phyloP scores from a whole-genome alignment of 2,888 invertebrate genomes.

The Netelia inedita region DNA sequence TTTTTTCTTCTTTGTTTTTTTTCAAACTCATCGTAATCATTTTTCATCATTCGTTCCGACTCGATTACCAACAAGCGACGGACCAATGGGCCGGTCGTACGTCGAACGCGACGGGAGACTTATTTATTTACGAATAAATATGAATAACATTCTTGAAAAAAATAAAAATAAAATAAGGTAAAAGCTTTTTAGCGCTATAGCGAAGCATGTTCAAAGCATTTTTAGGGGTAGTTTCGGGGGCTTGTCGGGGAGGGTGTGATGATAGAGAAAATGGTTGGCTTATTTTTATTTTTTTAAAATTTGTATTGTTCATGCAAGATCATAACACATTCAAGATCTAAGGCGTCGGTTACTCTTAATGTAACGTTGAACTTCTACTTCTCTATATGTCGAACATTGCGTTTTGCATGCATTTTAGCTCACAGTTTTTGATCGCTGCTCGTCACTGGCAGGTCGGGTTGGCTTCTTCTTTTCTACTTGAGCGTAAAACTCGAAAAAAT shows the following conservation, averaged over 20 bases:
- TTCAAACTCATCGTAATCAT: not conserved
- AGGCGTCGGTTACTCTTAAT: slow-evolving; percentile 34
- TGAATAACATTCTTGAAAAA: slow-evolving; percentile 42
- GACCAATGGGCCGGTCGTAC: not conserved
- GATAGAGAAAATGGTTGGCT: not conserved
- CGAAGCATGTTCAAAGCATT: slow-evolving; percentile 57
- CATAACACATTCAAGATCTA: slow-evolving; percentile 47
- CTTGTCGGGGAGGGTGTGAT: slow-evolving; percentile 27
- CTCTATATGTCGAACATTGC: slow-evolving; percentile 52
- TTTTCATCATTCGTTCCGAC: slow-evolving; percentile 25
- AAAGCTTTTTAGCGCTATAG: slow-evolving; percentile 41
- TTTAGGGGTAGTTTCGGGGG: slow-evolving; percentile 5
- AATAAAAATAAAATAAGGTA: not conserved
- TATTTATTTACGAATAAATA: slow-evolving; percentile 26
- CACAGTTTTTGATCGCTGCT: slow-evolving; percentile 69
- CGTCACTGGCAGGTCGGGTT: slow-evolving; percentile 65
- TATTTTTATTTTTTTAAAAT: no score
- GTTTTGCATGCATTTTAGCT: slow-evolving; percentile 68
- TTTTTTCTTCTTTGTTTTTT: not conserved
- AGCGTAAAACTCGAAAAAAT: slow-evolving; percentile 33
- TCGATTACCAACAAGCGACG: not conserved
- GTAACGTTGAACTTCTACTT: slow-evolving; percentile 47
- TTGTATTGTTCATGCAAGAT: slow-evolving; percentile 48
- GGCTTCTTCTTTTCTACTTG: slow-evolving; percentile 63
- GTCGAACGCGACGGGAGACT: not conserved